Percentiles rank a stretch among this genome's conserved stretches.
These are phyloP conservation scores for Panagrolaimus sp. DNA, from an alignment of 1,140 invertebrate genomes.

Conservation along the genomic window DNA sequence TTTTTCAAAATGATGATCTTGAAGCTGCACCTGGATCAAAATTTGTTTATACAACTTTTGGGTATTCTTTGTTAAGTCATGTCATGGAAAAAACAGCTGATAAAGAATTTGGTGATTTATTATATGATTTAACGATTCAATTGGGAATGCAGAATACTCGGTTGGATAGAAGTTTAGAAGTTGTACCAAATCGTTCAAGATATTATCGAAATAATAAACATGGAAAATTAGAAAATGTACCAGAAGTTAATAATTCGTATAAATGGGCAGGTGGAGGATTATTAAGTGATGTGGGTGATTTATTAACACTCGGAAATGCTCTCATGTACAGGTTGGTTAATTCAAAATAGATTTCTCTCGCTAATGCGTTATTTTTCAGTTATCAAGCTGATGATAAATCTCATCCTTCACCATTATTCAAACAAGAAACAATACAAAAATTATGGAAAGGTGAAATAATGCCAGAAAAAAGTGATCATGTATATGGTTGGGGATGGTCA, in stretches of 20 bases:
- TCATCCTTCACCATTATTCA: slow-evolving; percentile 21
- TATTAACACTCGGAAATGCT: slow-evolving; percentile 66
- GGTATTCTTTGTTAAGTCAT: slow-evolving; percentile 66
- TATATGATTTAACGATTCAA: slow-evolving; percentile 62
- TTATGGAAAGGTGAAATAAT: slow-evolving; percentile 10
- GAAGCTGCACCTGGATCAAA: slow-evolving; percentile 65
- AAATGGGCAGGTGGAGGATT: slow-evolving; percentile 71
- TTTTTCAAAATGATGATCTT: slow-evolving; percentile 68
- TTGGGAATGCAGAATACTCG: slow-evolving; percentile 65
- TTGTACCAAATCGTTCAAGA: slow-evolving; percentile 66
- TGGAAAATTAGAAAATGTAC: slow-evolving; percentile 64
- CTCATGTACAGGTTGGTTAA: slow-evolving; percentile 64
- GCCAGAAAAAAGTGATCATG: not conserved
- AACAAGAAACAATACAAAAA: slow-evolving; percentile 25
- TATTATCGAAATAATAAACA: slow-evolving; percentile 63
- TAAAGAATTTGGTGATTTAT: slow-evolving; percentile 61
- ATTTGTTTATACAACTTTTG: slow-evolving; percentile 66
- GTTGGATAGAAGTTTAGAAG: slow-evolving; percentile 64
- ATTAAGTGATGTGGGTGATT: slow-evolving; percentile 65
- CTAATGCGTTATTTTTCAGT: slow-evolving; percentile 22
- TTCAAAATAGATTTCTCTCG: not conserved
- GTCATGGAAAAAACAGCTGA: slow-evolving; percentile 64
- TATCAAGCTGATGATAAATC: slow-evolving; percentile 23
- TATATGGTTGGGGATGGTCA: slow-evolving; percentile 50
- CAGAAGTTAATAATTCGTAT: slow-evolving; percentile 68